A percentile compares a stretch with the other conserved stretches of the same genome.
These are phyloP conservation scores for Salmo trutta DNA, from an alignment of 2,797 vertebrate species.

Conservation along the genomic window DNA sequence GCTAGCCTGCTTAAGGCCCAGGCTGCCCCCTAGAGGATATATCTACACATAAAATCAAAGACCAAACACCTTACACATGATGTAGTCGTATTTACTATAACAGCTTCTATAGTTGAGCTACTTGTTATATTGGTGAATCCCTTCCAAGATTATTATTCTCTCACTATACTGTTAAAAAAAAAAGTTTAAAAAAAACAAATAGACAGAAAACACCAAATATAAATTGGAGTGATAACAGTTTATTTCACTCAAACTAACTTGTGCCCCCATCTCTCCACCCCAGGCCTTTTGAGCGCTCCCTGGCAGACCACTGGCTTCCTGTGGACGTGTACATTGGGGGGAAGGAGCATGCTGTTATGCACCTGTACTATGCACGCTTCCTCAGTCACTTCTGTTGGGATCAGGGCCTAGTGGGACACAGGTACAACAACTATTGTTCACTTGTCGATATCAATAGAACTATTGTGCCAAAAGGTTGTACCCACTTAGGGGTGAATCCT, in stretches of 20 bases:
- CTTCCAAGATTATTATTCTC: background rate
- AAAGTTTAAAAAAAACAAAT: background rate
- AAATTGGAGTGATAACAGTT: background rate
- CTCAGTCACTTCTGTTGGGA: constrained; percentile 91
- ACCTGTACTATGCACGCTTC: constrained; percentile 95
- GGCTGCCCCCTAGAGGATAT: constrained; percentile 71
- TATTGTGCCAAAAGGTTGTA: no score
- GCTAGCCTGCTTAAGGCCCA: constrained; percentile 44
- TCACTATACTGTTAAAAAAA: background rate
- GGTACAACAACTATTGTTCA: constrained; percentile 64
- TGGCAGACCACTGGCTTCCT: constrained; percentile 91
- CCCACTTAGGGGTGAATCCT: no score
- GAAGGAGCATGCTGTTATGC: constrained; percentile 98
- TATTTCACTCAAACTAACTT: background rate
- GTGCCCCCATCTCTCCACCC: background rate
- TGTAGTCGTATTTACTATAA: background rate
- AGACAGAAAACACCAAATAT: background rate
- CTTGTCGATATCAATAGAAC: background rate
- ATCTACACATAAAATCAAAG: constrained; percentile 4
- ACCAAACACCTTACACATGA: background rate
- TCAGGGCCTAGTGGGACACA: constrained; percentile 86
- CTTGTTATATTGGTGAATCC: background rate
- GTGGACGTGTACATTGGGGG: constrained; percentile 96
- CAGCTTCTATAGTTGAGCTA: background rate
- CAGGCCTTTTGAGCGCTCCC: constrained; percentile 83